Base-by-base conservation (phyloP, 1,140 invertebrate genomes). In the Leptinotarsa defecta region DNA sequence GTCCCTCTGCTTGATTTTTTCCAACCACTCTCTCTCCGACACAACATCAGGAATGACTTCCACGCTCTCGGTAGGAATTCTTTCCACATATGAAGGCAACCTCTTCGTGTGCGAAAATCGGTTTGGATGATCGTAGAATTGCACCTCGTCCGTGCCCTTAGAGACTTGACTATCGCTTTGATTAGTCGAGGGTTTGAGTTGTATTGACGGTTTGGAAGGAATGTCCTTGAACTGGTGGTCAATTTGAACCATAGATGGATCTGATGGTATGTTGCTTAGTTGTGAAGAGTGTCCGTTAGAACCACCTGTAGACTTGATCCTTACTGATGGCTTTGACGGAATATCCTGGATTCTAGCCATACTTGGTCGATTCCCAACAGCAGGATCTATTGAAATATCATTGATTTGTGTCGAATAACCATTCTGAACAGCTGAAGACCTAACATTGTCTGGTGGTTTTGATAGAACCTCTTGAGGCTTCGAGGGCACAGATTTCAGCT, bases 1-100 rank as follows among this genome's bases (percentile, higher is more conserved):
- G 13, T 84, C 81, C 61, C 81, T 65, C 73, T 83, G 75, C 64
- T 77, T 79, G 65, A 79, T 80, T 69, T 73, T 77, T 74, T 83
- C 78, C 1, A 48, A 17, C 71, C 77, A 79, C 72, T 84, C 80
- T 22, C 64, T 34, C 64, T 83, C 81, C 13, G 76, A 80, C 5
- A 43, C 22, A 19, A 61, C 20, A 68, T 80, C 78, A 5, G 79
- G 76, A 24, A 80, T 72, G 20, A 78, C 76, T 68, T 78, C 74
- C 20, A 81, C 17, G 61, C 73, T 78, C 49, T 77, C 77, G 3
- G 69, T 65, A 15, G 65, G 71, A 63, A 82, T 78, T 75, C 73
- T 77, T 70, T 81, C 81, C 1, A 82, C 78, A 65, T 78, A 77
- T 27, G 78, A 72, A 4, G 71, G 73, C 11, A 76, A 11, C 22